Conservation (phyloP, 2,888 invertebrate genomes). For the Trichopria drosophilae region DNA sequence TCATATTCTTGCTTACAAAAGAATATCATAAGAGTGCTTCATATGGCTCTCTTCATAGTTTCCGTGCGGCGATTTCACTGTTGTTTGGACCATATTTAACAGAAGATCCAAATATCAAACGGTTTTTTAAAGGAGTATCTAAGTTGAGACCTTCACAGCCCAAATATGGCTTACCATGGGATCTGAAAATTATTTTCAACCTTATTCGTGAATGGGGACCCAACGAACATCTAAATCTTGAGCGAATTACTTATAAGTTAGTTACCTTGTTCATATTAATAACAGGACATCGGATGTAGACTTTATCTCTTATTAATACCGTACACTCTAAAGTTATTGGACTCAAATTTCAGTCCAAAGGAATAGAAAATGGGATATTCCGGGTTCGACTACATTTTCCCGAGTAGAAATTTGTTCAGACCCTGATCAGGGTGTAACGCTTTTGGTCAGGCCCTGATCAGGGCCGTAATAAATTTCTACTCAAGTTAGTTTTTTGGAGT, state of each 20-base stretch:
- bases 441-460: too few species aligned
- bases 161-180: slow-evolving; percentile 40
- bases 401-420: too few species aligned
- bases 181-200: slow-evolving; percentile 37
- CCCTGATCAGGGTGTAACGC: too few species aligned
- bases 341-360: too few species aligned
- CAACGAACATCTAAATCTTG: slow-evolving; percentile 23
- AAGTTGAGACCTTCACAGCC: slow-evolving; percentile 35
- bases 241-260: slow-evolving; percentile 30
- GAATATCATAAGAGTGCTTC: slow-evolving; percentile 26
- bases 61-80: slow-evolving; percentile 30
- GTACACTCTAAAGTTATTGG: too few species aligned
- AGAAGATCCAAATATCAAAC: slow-evolving; percentile 29
- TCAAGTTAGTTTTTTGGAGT: too few species aligned
- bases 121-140: slow-evolving; percentile 37
- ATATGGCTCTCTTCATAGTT: slow-evolving; percentile 26
- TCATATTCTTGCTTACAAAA: slow-evolving; percentile 20
- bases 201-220: slow-evolving; percentile 21
- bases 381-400: too few species aligned
- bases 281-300: slow-evolving; percentile 33
- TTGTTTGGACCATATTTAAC: slow-evolving; percentile 27
- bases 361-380: too few species aligned
- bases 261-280: slow-evolving; percentile 30
- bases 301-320: too few species aligned
- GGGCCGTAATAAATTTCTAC: too few species aligned